These are phyloP conservation scores for Apotomis capreana DNA, from an alignment of 2,888 invertebrate species.

Conservation along the genomic window DNA sequence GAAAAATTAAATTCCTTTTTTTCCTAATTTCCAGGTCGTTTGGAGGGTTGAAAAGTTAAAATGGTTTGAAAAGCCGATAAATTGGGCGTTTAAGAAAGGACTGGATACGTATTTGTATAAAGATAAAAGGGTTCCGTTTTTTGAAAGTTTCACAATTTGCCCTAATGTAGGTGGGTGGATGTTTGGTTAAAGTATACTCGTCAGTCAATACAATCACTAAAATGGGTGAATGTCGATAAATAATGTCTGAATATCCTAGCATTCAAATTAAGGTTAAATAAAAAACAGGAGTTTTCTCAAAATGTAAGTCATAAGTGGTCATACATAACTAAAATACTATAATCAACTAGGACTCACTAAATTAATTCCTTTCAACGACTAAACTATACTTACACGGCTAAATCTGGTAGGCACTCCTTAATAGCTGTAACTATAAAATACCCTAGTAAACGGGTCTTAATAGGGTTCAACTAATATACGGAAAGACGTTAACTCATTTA, in stretches of 20 bases:
- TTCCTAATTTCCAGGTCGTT: constrained; percentile 38
- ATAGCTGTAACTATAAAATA: constrained; percentile 24
- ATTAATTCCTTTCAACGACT: neutral
- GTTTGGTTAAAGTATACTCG: too few relatives aligned
- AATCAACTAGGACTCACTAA: too few relatives aligned
- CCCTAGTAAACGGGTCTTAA: constrained; percentile 17
- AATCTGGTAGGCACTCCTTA: constrained; percentile 7
- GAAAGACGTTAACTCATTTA: constrained; percentile 31
- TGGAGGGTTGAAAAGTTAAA: constrained; percentile 37
- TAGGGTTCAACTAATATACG: constrained; percentile 16
- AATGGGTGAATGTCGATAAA: too few relatives aligned
- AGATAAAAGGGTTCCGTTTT: neutral
- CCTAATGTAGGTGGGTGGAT: neutral
- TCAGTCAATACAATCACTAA: too few relatives aligned
- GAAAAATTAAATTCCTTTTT: constrained; percentile 41
- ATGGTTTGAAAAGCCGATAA: constrained; percentile 23
- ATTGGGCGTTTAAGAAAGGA: constrained; percentile 29
- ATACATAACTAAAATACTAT: too few relatives aligned
- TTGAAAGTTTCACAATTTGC: neutral
- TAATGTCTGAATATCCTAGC: too few relatives aligned
- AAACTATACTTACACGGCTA: constrained; percentile 3
- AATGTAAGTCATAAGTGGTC: too few relatives aligned
- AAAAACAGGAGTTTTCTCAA: too few relatives aligned
- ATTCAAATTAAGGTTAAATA: too few relatives aligned
- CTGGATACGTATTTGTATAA: constrained; percentile 1